Evolutionary conservation across 2,113 vertebrate species (phyloP).

Genomic region (Origma solitaria): DNA sequence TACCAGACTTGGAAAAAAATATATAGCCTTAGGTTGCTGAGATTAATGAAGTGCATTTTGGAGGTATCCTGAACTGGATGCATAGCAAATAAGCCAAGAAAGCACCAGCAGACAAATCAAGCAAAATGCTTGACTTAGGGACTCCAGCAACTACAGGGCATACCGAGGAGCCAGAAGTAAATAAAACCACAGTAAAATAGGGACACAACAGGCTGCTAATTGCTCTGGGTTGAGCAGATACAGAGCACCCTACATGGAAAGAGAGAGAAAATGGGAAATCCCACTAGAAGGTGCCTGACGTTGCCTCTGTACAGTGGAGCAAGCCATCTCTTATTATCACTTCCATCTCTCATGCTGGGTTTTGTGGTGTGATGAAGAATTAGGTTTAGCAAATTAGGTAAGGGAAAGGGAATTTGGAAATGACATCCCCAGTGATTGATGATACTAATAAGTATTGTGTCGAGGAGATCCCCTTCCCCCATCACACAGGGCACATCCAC

Average conservation of each 20-base stretch:
- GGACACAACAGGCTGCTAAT: neutral
- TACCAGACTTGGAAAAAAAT: neutral
- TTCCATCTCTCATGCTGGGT: constrained; percentile 60
- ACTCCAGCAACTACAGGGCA: neutral
- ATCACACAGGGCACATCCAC: neutral
- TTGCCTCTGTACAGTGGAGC: constrained; percentile 27
- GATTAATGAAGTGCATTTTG: constrained; percentile 4
- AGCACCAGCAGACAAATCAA: neutral
- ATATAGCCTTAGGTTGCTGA: neutral
- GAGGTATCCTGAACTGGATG: neutral
- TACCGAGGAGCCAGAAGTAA: neutral
- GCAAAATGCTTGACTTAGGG: neutral
- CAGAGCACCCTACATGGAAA: neutral
- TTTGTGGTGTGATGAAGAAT: constrained; percentile 65
- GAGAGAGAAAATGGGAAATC: neutral
- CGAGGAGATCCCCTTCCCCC: constrained; percentile 15
- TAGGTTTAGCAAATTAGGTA: constrained; percentile 68
- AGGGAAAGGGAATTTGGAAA: constrained; percentile 65
- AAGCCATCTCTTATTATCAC: constrained; percentile 59
- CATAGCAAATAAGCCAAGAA: constrained; percentile 16
- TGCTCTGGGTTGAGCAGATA: neutral
- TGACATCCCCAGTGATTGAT: constrained; percentile 61
- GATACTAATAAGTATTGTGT: constrained; percentile 62
- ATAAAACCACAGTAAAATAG: neutral
- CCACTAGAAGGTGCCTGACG: neutral